Evolutionary conservation across 2,888 invertebrate genomes (phyloP).

Genomic region (Eurytoma adleriae): DNA sequence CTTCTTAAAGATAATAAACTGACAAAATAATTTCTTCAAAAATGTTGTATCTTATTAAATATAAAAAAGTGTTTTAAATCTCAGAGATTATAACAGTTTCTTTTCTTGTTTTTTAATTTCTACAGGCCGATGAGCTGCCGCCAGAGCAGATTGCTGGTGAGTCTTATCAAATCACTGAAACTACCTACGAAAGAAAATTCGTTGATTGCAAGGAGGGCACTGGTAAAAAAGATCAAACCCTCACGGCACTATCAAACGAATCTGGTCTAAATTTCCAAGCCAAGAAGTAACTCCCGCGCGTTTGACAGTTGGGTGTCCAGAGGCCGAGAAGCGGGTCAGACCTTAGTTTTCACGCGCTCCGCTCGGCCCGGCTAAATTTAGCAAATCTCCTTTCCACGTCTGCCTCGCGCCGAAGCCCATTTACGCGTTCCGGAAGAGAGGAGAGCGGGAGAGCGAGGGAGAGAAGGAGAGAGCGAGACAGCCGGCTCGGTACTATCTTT

Average conservation of each 20-base stretch:
- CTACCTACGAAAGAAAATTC: no score
- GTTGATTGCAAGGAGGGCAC: no score
- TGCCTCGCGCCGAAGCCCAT: constrained; percentile 57
- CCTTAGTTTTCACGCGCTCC: constrained; percentile 60
- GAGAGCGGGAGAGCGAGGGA: neutral
- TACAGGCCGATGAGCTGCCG: constrained; percentile 91
- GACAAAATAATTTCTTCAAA: neutral
- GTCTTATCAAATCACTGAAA: constrained; percentile 68
- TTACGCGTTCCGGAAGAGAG: constrained; percentile 58
- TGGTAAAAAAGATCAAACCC: no score
- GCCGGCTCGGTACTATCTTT: constrained; percentile 59
- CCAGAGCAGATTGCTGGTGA: constrained; percentile 94
- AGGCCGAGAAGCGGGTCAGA: constrained; percentile 59
- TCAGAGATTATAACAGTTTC: neutral
- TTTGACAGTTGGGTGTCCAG: neutral
- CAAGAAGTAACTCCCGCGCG: neutral
- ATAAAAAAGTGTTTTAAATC: neutral
- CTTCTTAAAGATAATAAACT: constrained; percentile 10
- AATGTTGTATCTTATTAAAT: neutral
- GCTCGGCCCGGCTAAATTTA: constrained; percentile 65
- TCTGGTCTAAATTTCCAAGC: neutral
- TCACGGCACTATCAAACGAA: neutral
- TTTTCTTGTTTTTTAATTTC: constrained; percentile 31
- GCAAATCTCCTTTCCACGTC: constrained; percentile 58
- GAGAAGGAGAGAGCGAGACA: constrained; percentile 11